Base-by-base conservation (phyloP, 2,888 invertebrate species). In the Mesopsocus fuscifrons region DNA sequence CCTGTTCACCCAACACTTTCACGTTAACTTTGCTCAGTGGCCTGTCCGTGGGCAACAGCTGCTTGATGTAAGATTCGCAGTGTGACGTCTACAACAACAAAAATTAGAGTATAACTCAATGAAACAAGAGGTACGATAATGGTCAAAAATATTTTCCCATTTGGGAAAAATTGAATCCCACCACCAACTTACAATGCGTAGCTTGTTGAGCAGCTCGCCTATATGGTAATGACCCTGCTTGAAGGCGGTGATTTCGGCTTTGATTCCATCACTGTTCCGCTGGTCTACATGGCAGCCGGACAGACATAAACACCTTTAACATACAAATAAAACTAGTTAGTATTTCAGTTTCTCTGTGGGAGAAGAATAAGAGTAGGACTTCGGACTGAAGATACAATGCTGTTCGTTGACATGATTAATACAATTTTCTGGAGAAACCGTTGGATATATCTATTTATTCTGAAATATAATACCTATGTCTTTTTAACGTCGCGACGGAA, bases 241-340 rank as follows among this genome's bases (percentile, higher is more conserved):
- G 42, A 80, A 61, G n/a, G 81, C 81, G 50, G 78, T 74, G 32
- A 81, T 75, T 54, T 81, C 80, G 3, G 80, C 77, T 35, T 75
- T 69, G 42, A 80, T 73, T 42, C 78, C 78, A 55, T 77, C 76
- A 52, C 67, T 66, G 57, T 76, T 76, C 41, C 69, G 67, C 46
- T 69, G 67, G 51, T 77, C 75, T 35, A 76, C 70, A 51, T 74
- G 69, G 52, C 78, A 77, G 33, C 79, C 77, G 45, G 78, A 72
- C 48, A 77, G 65, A 52, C 80, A 74, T 40, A 82, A 63, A 54
- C 73, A 72, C 51, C 72, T 69, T 51, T 53, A 55, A 53, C n/a
- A n/a, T n/a, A n/a, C 46, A 45, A 30, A 38, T 15, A 44, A 35
- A 26, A 44, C 26, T 16, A 33, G 11, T 23, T 17, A 42, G n/a